These are phyloP conservation scores for Crotalus horridus DNA, from an alignment of 2,113 vertebrate species.

Conservation along the genomic window DNA sequence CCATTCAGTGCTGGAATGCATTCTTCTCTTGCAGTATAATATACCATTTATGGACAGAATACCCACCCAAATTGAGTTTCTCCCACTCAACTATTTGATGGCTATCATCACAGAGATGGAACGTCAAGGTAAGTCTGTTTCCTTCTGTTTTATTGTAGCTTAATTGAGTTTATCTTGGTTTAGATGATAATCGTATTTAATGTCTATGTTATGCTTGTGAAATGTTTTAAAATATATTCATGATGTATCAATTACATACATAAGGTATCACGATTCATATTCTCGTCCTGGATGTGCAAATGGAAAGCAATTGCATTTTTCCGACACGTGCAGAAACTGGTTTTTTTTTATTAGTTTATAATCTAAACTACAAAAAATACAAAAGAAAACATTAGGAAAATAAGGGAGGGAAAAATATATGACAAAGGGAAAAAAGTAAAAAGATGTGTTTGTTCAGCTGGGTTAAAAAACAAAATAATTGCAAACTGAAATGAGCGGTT, in stretches of 20 bases:
- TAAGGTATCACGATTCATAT: background rate
- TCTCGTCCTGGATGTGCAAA: background rate
- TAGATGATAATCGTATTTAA: background rate
- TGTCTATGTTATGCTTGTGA: background rate
- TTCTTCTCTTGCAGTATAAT: conserved; percentile 68
- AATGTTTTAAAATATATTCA: background rate
- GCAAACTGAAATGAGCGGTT: background rate
- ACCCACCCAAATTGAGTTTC: conserved; percentile 75
- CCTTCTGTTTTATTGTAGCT: background rate
- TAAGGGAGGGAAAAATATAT: too few species aligned
- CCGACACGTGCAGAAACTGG: accelerated
- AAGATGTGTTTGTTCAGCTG: background rate
- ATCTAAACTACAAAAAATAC: too few species aligned
- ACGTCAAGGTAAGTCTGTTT: conserved; percentile 72
- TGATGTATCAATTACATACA: too few species aligned
- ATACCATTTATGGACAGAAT: conserved; percentile 66
- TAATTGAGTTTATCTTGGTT: background rate
- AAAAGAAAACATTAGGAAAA: too few species aligned
- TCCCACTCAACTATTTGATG: conserved; percentile 86
- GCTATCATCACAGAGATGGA: conserved; percentile 81
- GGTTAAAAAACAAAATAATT: background rate
- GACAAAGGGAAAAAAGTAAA: too few species aligned
- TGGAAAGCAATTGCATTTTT: background rate
- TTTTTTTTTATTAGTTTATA: too few species aligned
- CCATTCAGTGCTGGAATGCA: background rate